Conservation (phyloP, 1,140 invertebrate genomes). For the Brachionus plicatilis region DNA sequence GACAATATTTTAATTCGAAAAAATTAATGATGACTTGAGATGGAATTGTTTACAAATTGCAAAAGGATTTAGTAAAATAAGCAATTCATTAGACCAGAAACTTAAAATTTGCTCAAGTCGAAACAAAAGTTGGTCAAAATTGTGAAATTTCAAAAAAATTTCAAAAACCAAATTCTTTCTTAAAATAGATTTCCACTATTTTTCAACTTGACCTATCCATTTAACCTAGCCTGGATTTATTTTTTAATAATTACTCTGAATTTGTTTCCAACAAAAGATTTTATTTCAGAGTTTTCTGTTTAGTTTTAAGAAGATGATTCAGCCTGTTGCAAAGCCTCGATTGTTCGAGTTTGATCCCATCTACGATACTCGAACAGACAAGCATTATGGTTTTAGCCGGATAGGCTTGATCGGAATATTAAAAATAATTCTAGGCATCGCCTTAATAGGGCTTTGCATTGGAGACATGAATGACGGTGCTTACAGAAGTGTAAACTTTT, state of each 20-base stretch:
- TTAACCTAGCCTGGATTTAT: not conserved
- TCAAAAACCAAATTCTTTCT: not conserved
- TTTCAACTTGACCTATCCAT: not conserved
- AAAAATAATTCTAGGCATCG: not conserved
- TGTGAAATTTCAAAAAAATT: no score
- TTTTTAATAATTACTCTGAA: not conserved
- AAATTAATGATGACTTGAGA: no score
- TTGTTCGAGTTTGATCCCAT: not conserved
- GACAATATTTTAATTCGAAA: no score
- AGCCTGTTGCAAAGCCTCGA: not conserved
- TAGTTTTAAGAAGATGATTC: not conserved
- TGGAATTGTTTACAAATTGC: no score
- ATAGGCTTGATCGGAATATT: not conserved
- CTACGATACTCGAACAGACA: not conserved
- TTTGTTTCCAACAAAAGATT: not conserved
- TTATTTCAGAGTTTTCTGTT: not conserved
- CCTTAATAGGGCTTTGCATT: not conserved
- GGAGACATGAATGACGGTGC: slow-evolving; percentile 6
- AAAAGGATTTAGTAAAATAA: no score
- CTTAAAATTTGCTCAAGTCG: no score
- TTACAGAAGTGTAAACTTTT: not conserved
- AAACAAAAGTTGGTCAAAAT: no score
- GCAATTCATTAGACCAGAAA: no score
- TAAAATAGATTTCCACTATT: not conserved
- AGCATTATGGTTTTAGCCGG: not conserved